phyloP scores from a whole-genome alignment of 2,113 vertebrate genomes.

The Rallus limicola region DNA sequence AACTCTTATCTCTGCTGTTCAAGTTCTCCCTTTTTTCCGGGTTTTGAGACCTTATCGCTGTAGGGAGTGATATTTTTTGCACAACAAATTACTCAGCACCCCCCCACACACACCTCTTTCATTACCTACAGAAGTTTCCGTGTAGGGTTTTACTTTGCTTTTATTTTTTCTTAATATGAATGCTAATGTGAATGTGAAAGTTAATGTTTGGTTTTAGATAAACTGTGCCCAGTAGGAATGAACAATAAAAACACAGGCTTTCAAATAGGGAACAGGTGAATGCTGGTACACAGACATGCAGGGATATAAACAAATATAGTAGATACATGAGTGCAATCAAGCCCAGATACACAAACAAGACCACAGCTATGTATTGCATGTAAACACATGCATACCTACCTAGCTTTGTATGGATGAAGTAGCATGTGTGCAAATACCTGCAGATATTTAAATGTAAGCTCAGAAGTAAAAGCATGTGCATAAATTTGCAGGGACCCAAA shows the following conservation, averaged over 20 bases:
- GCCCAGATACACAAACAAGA: background rate
- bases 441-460: background rate
- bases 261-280: background rate
- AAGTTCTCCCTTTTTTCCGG: background rate
- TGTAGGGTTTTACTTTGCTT: background rate
- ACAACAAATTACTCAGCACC: background rate
- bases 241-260: background rate
- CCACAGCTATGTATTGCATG: background rate
- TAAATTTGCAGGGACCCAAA: background rate
- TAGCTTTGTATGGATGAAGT: background rate
- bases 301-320: background rate
- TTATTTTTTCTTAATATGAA: background rate
- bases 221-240: background rate
- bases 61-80: background rate
- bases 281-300: background rate
- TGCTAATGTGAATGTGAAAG: background rate
- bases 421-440: background rate
- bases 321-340: background rate
- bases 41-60: slow-evolving; percentile 2
- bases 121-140: background rate
- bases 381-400: background rate
- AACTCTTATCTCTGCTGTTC: slow-evolving; percentile 5
- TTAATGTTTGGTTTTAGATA: background rate
- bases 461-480: background rate
- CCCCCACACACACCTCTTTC: background rate